Conservation (phyloP, 2,888 invertebrate species). For the Agrenia bidenticulata region DNA sequence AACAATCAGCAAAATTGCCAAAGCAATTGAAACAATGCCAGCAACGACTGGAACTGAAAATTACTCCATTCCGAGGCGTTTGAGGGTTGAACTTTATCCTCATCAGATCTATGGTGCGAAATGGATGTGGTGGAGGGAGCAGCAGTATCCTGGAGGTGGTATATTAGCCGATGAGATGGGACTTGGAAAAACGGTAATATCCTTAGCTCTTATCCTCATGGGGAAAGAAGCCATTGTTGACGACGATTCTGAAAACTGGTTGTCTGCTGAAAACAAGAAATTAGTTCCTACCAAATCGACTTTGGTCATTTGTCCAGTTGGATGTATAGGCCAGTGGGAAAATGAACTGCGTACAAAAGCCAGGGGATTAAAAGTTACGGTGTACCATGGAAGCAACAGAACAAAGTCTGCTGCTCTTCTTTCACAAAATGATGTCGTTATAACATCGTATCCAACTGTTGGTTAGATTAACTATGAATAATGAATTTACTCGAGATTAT, state of each 20-base stretch:
- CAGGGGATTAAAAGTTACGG: slow-evolving; percentile 65
- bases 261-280: slow-evolving; percentile 22
- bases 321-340: slow-evolving; percentile 87
- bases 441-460: slow-evolving; percentile 73
- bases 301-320: slow-evolving; percentile 90
- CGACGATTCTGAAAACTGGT: slow-evolving; percentile 47
- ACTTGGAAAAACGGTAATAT: slow-evolving; percentile 75
- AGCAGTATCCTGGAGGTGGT: slow-evolving; percentile 78
- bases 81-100: slow-evolving; percentile 70
- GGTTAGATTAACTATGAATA: too few relatives aligned
- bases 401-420: slow-evolving; percentile 61
- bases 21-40: slow-evolving; percentile 37
- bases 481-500: too few relatives aligned
- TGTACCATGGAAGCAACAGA: slow-evolving; percentile 81
- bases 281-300: slow-evolving; percentile 63
- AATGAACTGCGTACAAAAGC: slow-evolving; percentile 71
- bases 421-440: slow-evolving; percentile 74
- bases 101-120: slow-evolving; percentile 79
- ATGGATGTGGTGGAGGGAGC: slow-evolving; percentile 88
- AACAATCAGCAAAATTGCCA: slow-evolving; percentile 22
- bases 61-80: slow-evolving; percentile 61
- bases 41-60: slow-evolving; percentile 57
- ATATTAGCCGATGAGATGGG: slow-evolving; percentile 87
- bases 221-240: slow-evolving; percentile 55
- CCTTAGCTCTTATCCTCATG: slow-evolving; percentile 71